Base-by-base conservation (phyloP, 1,140 invertebrate species). In the Probaryconus sp. region DNA sequence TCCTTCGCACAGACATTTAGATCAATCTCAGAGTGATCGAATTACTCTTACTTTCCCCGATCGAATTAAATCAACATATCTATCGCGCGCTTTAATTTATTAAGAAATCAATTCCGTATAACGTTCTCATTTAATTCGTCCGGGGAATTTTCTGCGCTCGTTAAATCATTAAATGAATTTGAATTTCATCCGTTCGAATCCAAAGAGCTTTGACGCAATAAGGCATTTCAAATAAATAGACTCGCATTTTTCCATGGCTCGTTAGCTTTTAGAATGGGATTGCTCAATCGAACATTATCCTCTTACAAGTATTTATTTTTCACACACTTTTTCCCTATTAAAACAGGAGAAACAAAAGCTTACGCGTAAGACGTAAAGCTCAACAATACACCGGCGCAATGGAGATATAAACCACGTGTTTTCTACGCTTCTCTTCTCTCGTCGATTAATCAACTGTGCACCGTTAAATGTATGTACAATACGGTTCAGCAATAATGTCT, bases 201-300 rank as follows among this genome's bases (percentile, higher is more conserved):
- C 10, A 3, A 26, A 31, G n/a, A n/a, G n/a, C n/a, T n/a, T 55
- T 42, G 26, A 26, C 2, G 51, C 38, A 55, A 43, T 43, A 43
- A 43, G 10, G 38, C 10, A 56, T 45, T 43, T 28, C 3, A 45
- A 40, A 30, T 40, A 21, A 24, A 7, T 24, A 24, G 24, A n/a
- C 17, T 61, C 42, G 5, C 38, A 61, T 48, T 13, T 28, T 48
- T 48, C 31, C 40, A 48, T 48, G 40, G 31, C 10, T 48, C 31
- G 14, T 45, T 43, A 9, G 14, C 14, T 37, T 11, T 35, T n/a
- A n/a, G n/a, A n/a, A n/a, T n/a, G 5, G 10, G 13, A 4, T 61
- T 61, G 16, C 43, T 14, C 43, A 61, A 61, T 38, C 56, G 31
- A n/a, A 48, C 33, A n/a, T 48, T 26, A 35, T 48, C 40, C 33